These are phyloP conservation scores for Amazonetta brasiliensis DNA, from an alignment of 2,797 vertebrate genomes.

Conservation along the genomic window DNA sequence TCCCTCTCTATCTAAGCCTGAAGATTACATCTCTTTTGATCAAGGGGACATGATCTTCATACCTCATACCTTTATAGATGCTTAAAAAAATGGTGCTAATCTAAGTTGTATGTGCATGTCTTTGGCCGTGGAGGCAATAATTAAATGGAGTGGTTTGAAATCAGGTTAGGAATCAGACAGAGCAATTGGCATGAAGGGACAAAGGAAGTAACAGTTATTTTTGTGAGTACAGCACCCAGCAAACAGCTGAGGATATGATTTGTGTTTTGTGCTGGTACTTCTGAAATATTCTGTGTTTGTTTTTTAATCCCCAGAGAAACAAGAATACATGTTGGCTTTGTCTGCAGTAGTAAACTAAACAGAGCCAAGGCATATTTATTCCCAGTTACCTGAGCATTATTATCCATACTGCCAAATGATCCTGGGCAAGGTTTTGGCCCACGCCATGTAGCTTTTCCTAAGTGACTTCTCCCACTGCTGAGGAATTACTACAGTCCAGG, in stretches of 20 bases:
- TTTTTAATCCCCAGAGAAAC: not conserved
- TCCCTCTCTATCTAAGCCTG: not conserved
- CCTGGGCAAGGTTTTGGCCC: not conserved
- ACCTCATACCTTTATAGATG: not conserved
- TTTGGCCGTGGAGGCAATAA: not conserved
- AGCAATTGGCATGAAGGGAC: not conserved
- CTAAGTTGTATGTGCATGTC: not conserved
- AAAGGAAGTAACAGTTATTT: not conserved
- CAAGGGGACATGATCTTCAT: not conserved
- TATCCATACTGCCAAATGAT: not conserved
- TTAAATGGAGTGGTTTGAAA: not conserved
- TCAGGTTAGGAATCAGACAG: not conserved
- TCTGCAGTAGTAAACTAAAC: not conserved
- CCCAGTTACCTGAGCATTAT: not conserved
- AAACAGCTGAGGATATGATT: not conserved
- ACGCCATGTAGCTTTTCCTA: not conserved
- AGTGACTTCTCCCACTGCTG: not conserved
- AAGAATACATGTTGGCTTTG: not conserved
- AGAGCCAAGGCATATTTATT: not conserved
- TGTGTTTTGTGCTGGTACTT: not conserved
- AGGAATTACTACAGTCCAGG: fast-evolving
- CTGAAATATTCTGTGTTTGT: not conserved
- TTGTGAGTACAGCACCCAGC: fast-evolving
- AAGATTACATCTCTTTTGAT: not conserved
- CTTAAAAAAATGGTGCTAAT: not conserved